Conservation (phyloP, 2,888 invertebrate species). For the Leptarthrus brevirostris region DNA sequence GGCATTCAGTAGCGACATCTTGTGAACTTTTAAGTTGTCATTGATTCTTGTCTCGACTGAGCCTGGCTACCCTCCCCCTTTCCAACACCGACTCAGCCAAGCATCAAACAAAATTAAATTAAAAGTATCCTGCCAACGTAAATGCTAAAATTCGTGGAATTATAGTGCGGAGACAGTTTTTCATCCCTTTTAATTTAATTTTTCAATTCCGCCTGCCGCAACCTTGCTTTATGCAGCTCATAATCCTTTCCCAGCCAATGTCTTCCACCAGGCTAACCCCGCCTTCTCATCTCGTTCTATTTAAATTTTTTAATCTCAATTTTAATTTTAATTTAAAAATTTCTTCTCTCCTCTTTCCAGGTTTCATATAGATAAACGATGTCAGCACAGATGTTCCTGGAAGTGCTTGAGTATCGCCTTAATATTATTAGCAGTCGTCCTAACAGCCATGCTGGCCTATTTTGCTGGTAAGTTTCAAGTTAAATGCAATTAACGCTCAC, state of each 20-base stretch:
- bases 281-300: constrained; percentile 17
- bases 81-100: not conserved
- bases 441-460: constrained; percentile 93
- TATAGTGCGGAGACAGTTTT: constrained; percentile 39
- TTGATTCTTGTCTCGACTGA: not conserved
- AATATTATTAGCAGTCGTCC: constrained; percentile 88
- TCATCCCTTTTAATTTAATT: constrained; percentile 40
- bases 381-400: constrained; percentile 95
- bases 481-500: constrained; percentile 41
- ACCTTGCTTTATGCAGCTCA: not conserved
- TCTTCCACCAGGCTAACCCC: not conserved
- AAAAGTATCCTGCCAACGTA: constrained; percentile 27
- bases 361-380: constrained; percentile 94
- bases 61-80: no score
- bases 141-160: constrained; percentile 44
- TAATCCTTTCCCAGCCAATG: not conserved
- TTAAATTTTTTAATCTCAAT: constrained; percentile 38
- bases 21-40: not conserved
- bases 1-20: not conserved
- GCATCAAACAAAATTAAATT: constrained; percentile 22
- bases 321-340: constrained; percentile 45
- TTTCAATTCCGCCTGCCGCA: constrained; percentile 16
- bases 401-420: constrained; percentile 94
- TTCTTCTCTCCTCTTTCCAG: constrained; percentile 58
- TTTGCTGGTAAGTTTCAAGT: constrained; percentile 83